phyloP scores from a whole-genome alignment of 2,113 vertebrate species.

The Eurystomus gularis region DNA sequence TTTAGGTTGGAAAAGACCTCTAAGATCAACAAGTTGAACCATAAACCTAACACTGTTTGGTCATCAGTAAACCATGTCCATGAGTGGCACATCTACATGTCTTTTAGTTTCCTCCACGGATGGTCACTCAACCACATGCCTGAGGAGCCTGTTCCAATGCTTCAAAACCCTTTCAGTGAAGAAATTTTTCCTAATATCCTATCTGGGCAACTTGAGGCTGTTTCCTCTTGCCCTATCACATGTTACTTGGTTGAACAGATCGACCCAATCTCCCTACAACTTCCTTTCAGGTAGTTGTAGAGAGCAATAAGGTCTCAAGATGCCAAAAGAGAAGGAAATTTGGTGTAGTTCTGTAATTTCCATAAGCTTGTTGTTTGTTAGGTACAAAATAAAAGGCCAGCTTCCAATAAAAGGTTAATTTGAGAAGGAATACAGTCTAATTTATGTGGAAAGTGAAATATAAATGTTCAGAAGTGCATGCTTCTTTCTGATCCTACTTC shows the following conservation, averaged over 20 bases:
- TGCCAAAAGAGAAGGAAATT: background rate
- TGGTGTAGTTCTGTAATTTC: background rate
- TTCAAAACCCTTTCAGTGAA: background rate
- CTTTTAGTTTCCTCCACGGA: background rate
- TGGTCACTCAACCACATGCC: background rate
- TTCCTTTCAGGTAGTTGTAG: background rate
- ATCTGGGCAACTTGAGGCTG: background rate
- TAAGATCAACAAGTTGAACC: background rate
- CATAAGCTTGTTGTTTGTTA: background rate
- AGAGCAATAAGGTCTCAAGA: background rate
- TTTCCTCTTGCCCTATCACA: background rate
- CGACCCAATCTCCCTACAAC: fast-evolving
- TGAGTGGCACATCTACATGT: fast-evolving
- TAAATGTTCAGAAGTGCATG: background rate
- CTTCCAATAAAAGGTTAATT: background rate
- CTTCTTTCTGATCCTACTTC: background rate
- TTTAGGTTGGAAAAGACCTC: background rate
- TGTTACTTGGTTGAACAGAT: background rate
- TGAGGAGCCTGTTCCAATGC: background rate
- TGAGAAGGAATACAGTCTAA: background rate
- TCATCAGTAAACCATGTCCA: background rate
- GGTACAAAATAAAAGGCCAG: background rate
- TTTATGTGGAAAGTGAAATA: background rate
- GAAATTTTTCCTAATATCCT: background rate
- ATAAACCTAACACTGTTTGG: background rate